These are phyloP conservation scores for Furcula furcula DNA, from an alignment of 2,888 invertebrate species.

Conservation along the genomic window DNA sequence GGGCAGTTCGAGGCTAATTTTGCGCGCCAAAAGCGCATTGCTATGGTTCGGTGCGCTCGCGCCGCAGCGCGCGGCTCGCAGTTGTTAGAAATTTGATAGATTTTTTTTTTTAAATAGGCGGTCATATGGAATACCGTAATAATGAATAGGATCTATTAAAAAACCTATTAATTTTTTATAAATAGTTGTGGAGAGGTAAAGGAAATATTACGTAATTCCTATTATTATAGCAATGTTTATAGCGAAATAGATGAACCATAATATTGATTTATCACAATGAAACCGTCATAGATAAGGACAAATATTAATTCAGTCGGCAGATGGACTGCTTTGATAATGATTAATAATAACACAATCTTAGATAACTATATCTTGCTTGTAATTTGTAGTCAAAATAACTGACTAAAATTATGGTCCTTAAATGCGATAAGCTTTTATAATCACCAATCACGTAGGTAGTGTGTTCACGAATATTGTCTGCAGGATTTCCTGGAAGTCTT, in stretches of 20 bases:
- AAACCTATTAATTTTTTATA: conserved; percentile 4
- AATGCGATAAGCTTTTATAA: too few relatives aligned
- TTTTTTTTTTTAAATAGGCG: conserved; percentile 12
- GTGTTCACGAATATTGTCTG: background rate
- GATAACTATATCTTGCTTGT: too few relatives aligned
- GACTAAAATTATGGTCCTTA: too few relatives aligned
- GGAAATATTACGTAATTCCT: conserved; percentile 6
- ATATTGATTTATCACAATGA: background rate
- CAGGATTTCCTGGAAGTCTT: background rate
- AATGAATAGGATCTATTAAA: too few relatives aligned
- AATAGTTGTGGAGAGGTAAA: background rate
- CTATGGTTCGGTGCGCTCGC: conserved; percentile 32
- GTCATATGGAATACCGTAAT: conserved; percentile 7
- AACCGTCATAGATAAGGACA: background rate
- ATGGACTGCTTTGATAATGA: background rate
- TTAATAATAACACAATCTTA: too few relatives aligned
- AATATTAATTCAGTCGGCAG: background rate
- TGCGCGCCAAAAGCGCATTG: conserved; percentile 23
- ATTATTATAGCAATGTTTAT: background rate
- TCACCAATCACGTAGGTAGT: background rate
- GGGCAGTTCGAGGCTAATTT: too few relatives aligned
- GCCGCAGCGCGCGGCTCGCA: conserved; percentile 23
- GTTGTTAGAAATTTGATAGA: conserved; percentile 19
- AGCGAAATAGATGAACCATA: background rate
- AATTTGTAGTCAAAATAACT: too few relatives aligned